Conservation (phyloP, 2,888 invertebrate species). For the Acronicta aceris region DNA sequence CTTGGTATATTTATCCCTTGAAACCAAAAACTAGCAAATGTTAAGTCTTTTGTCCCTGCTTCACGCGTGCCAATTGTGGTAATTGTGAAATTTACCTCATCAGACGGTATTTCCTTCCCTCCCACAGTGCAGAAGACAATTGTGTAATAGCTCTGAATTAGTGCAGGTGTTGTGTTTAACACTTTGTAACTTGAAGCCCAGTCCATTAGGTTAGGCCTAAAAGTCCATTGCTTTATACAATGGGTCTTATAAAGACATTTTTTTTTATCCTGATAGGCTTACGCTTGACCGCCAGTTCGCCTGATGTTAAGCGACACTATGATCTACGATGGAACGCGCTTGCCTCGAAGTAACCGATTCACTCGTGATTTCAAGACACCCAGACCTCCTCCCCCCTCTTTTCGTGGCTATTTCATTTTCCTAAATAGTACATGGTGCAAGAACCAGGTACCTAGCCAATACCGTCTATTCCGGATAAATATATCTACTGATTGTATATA, state of each 20-base stretch:
- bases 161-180: conserved; percentile 58
- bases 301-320: too few relatives aligned
- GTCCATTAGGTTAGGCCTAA: conserved; percentile 16
- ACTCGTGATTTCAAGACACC: too few relatives aligned
- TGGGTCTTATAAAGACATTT: background rate
- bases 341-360: too few relatives aligned
- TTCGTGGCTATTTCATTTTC: too few relatives aligned
- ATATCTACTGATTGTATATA: too few relatives aligned
- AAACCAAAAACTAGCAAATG: conserved; percentile 41
- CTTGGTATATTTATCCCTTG: conserved; percentile 20
- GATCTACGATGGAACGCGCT: too few relatives aligned
- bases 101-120: conserved; percentile 78
- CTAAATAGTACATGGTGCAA: too few relatives aligned
- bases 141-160: conserved; percentile 47
- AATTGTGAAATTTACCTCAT: conserved; percentile 79
- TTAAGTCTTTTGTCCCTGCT: conserved; percentile 26
- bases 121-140: conserved; percentile 64
- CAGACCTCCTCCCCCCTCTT: too few relatives aligned
- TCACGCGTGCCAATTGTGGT: conserved; percentile 60
- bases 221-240: background rate
- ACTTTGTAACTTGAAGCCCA: conserved; percentile 48
- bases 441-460: too few relatives aligned
- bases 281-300: too few relatives aligned
- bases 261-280: too few relatives aligned
- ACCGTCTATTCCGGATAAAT: too few relatives aligned